phyloP scores from a whole-genome alignment of 2,797 vertebrate species.

The Scarus forsteni region DNA sequence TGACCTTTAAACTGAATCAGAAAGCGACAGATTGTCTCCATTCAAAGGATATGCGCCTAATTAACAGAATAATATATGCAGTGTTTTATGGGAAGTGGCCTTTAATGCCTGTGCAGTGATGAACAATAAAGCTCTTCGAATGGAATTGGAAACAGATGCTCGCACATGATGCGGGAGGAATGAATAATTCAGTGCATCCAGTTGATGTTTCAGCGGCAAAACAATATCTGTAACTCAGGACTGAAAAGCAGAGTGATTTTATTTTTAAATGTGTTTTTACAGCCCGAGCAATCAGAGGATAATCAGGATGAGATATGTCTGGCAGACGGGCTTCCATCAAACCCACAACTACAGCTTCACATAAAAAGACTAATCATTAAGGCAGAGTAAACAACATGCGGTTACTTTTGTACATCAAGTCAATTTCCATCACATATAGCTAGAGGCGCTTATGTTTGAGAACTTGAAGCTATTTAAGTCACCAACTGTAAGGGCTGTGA shows the following conservation, averaged over 20 bases:
- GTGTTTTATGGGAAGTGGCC: conserved; percentile 47
- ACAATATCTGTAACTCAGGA: conserved; percentile 36
- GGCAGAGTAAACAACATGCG: conserved; percentile 55
- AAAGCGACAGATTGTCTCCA: conserved; percentile 38
- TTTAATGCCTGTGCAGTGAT: conserved; percentile 57
- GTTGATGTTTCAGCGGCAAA: conserved; percentile 46
- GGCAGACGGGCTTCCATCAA: conserved; percentile 25
- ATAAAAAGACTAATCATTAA: conserved; percentile 45
- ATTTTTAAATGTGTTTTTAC: conserved; percentile 46
- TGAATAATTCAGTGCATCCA: conserved; percentile 66
- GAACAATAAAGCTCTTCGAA: conserved; percentile 63
- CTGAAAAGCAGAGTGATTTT: conserved; percentile 31
- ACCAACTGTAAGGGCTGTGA: background rate
- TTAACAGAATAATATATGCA: conserved; percentile 53
- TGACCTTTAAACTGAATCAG: conserved; percentile 40
- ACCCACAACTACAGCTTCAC: conserved; percentile 18
- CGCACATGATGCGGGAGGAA: conserved; percentile 48
- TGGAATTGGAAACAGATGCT: conserved; percentile 69
- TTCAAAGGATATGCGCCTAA: conserved; percentile 32
- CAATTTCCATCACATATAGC: conserved; percentile 6
- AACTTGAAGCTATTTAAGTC: background rate
- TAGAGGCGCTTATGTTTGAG: conserved; percentile 10
- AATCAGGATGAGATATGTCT: conserved; percentile 46
- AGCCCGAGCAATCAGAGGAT: conserved; percentile 45
- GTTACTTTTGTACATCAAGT: conserved; percentile 16